A percentile compares a stretch with the other conserved stretches of the same genome.
phyloP scores from a whole-genome alignment of 2,888 invertebrate genomes.

The Micropterix aruncella region DNA sequence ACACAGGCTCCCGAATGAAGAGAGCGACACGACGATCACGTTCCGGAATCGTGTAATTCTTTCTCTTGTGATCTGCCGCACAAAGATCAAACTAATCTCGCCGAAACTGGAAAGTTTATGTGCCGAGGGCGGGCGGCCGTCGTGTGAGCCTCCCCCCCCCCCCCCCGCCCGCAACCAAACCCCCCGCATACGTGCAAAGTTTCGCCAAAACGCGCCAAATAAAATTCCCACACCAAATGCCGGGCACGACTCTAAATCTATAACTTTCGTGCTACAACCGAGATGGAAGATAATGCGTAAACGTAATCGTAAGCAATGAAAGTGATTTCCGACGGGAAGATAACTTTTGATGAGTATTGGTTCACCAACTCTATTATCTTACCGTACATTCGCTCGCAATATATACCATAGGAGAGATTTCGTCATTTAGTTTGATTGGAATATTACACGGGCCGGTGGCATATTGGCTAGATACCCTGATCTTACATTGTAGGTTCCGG shows the following conservation, averaged over 20 bases:
- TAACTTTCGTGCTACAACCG: neutral
- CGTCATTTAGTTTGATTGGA: no score
- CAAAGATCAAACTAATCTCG: neutral
- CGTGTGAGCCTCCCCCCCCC: neutral
- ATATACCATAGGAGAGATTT: no score
- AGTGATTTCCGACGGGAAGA: neutral
- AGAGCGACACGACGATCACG: neutral
- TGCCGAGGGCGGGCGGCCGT: neutral
- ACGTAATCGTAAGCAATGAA: neutral
- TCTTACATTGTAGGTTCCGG: no score
- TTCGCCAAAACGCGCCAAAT: neutral
- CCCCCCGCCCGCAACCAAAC: neutral
- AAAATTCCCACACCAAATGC: neutral
- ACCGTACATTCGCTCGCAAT: no score
- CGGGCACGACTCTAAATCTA: neutral
- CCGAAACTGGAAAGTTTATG: neutral
- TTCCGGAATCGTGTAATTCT: neutral
- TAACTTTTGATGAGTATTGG: neutral
- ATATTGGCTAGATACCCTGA: no score
- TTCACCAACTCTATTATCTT: neutral
- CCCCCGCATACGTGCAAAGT: neutral
- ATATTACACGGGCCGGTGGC: no score
- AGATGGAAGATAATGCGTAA: neutral
- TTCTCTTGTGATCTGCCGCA: neutral
- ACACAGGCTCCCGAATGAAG: neutral